phyloP scores from a whole-genome alignment of 2,797 vertebrate species.

The Hirundo rustica region DNA sequence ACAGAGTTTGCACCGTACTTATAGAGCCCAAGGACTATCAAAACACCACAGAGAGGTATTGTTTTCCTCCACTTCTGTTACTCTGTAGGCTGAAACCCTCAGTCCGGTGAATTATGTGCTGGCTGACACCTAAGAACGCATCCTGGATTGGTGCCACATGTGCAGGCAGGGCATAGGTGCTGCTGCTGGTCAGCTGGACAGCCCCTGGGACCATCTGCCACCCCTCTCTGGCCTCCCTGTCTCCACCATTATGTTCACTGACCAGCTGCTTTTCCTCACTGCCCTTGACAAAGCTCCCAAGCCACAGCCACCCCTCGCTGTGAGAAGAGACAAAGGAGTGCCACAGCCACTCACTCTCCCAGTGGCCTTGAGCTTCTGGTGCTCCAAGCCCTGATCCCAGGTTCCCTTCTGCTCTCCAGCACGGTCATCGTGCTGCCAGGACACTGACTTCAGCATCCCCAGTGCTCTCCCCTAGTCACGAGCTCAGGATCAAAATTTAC shows the following conservation, averaged over 20 bases:
- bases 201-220: conserved; percentile 52
- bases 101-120: conserved; percentile 41
- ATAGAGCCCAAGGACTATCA: neutral
- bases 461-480: neutral
- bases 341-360: neutral
- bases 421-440: neutral
- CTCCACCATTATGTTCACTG: neutral
- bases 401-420: neutral
- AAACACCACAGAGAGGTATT: conserved; percentile 9
- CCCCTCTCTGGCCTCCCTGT: neutral
- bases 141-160: conserved; percentile 6
- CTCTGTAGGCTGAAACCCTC: conserved; percentile 14
- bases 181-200: conserved; percentile 42
- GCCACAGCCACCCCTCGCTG: neutral
- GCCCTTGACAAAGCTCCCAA: conserved; percentile 21
- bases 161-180: conserved; percentile 42
- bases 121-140: neutral
- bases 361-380: neutral
- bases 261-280: conserved; percentile 42
- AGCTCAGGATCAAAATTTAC: neutral
- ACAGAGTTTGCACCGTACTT: neutral
- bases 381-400: neutral
- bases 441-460: neutral
- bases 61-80: conserved; percentile 28
- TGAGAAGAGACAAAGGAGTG: neutral